Evolutionary conservation across 2,888 invertebrate species (phyloP).

Genomic region (Abscondita cerata): DNA sequence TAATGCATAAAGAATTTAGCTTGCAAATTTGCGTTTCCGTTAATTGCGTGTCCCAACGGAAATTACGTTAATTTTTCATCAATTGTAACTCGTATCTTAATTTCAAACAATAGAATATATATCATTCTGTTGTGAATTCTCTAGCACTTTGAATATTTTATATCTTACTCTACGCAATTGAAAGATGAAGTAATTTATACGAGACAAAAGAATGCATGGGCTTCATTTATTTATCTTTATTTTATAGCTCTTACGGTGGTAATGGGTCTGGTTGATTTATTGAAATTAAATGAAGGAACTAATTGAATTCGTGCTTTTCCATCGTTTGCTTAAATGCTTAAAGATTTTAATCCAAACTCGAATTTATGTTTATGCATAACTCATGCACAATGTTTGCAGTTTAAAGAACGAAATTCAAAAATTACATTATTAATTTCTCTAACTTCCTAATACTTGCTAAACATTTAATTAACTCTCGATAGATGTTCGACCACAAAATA

Average conservation of each 20-base stretch:
- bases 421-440: conserved; percentile 2
- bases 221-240: conserved; percentile 23
- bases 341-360: conserved; percentile 2
- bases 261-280: conserved; percentile 26
- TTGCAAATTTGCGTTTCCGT: conserved; percentile 29
- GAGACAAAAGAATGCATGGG: conserved; percentile 9
- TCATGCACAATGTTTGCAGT: not conserved
- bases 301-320: conserved; percentile 29
- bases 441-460: not conserved
- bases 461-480: conserved; percentile 11
- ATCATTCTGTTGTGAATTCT: conserved; percentile 8
- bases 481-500: conserved; percentile 2
- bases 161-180: conserved; percentile 4
- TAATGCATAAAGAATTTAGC: conserved; percentile 8
- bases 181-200: conserved; percentile 8
- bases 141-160: conserved; percentile 8
- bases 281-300: conserved; percentile 21
- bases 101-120: conserved; percentile 27
- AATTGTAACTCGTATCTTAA: conserved; percentile 24
- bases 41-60: conserved; percentile 21
- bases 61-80: conserved; percentile 20
- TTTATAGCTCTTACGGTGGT: conserved; percentile 24
- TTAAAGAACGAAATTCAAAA: not conserved
- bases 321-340: conserved; percentile 11
- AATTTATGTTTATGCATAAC: conserved; percentile 8